Evolutionary conservation across 2,888 invertebrate genomes (phyloP), one percentile per base, ranked within the genome.

Genomic region (Xestoiulus laeticollis): DNA sequence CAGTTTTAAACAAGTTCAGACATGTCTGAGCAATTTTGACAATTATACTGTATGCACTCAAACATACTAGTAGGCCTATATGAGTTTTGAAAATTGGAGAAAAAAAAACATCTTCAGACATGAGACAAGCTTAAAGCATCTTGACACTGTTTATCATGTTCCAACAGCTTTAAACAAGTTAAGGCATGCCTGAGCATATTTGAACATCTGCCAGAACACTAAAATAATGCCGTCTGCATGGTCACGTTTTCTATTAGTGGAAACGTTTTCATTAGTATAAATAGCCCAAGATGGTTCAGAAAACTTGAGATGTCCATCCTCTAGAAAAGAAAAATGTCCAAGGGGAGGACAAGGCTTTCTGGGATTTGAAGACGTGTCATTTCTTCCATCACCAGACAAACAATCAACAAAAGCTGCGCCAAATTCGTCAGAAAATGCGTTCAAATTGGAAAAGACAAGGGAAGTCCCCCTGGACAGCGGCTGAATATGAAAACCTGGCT

Each of bases 241-340:
- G 59, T 59, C 59, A 59, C 59, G 59, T 59, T 59, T 59, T 59
- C 59, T 59, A 59, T 59, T 59, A 59, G n/a, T 59, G 59, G 59
- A 59, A 59, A 59, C 59, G 59, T 59, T 59, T 59, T 59, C 59
- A 59, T 59, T 59, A n/a, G 59, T 59, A 59, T 59, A 59, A 59
- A 59, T n/a, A 59, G 59, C n/a, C 43, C 43, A 59, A 2, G 59
- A 59, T 19, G 59, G 59, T 1, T 19, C n/a, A 59, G 59, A n/a
- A 22, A 6, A 2, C 59, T 22, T 22, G 4, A 19, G 12, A 19
- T n/a, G 59, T 59, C 59, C 59, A 59, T 59, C 59, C 3, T n/a
- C 14, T 16, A 48, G 48, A 48, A 43, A 48, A 48, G 14, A 16
- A 48, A 22, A 6, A 59, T 59, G 59, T 59, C 59, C 59, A 22